Conservation (phyloP, 2,797 vertebrate genomes). For the Coregonus sp. region DNA sequence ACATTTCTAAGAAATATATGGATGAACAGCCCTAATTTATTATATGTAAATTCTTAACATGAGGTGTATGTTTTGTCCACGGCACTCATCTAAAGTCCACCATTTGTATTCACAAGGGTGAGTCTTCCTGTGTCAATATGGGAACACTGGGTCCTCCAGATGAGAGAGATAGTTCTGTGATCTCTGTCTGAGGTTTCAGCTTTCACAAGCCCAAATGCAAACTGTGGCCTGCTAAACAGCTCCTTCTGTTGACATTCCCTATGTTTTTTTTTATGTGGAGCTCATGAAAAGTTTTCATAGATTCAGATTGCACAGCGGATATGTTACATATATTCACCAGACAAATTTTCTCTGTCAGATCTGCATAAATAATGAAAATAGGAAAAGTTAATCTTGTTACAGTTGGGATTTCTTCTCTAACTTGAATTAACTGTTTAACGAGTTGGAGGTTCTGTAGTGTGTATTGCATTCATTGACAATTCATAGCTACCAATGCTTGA, state of each 20-base stretch:
- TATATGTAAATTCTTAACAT: neutral
- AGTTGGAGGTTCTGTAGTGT: no score
- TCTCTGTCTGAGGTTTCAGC: slow-evolving; percentile 8
- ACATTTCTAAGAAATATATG: neutral
- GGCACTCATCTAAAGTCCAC: neutral
- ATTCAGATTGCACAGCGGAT: slow-evolving; percentile 30
- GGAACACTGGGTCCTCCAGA: neutral
- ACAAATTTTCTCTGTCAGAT: slow-evolving; percentile 27
- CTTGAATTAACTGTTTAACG: no score
- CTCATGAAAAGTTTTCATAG: slow-evolving; percentile 9
- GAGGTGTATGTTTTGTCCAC: neutral
- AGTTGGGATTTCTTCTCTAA: neutral
- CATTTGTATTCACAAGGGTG: neutral
- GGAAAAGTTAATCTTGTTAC: no score
- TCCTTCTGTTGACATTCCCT: slow-evolving; percentile 11
- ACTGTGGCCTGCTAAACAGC: neutral
- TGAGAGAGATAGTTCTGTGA: neutral
- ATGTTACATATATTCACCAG: slow-evolving; percentile 14
- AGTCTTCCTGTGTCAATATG: neutral
- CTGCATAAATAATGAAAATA: slow-evolving; percentile 9
- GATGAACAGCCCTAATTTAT: neutral
- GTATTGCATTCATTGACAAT: neutral
- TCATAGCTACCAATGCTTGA: neutral
- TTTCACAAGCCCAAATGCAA: slow-evolving; percentile 19
- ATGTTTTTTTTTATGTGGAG: neutral